Base-by-base conservation (phyloP, 37 sponge, comb jelly and placozoan species). In the Halichondria panicea region DNA sequence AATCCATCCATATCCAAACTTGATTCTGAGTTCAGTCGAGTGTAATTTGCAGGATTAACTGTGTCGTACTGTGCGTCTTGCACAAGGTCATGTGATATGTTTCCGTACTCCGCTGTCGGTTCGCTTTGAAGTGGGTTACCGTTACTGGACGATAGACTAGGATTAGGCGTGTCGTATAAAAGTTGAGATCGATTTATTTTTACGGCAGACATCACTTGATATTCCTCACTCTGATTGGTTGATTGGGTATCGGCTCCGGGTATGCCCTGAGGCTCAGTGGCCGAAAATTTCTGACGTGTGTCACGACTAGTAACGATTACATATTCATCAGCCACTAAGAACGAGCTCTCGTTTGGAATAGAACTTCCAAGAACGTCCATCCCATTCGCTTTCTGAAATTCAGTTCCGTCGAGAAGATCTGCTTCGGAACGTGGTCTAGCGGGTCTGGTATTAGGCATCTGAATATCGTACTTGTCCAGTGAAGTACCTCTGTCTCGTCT, bases 261-360 rank as follows among this genome's bases (percentile, higher is more conserved):
- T 18, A 15, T 48, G 52, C 52, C 15, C 52, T 48, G 11, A 18
- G 46, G 69, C 6, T 4, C 24, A 18, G 69, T 68, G 44, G 13
- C 24, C 0, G 12, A 21, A 8, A 34, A 13, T 55, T 56, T 72
- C 54, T 22, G 55, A 40, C 58, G 56, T n/a, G 24, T 46, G 37
- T 72, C 73, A 31, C 50, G 15, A 48, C 76, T 40, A 8, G 76
- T 76, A 15, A 76, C 43, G n/a, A 76, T 76, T 27, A 76, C 76
- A 76, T 76, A 76, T 30, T 76, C 76, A 33, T 76, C 76, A 27
- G 42, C n/a, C 3, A 30, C 4, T 32, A 35, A n/a, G 12, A 22
- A 48, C 8, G n/a, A 13, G 34, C 35, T 46, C 18, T 32, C 70
- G 8, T 13, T 1, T 31, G 70, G 70, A 50, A 27, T 70, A 1